A percentile compares a stretch with the other conserved stretches of the same genome.
phyloP scores from a whole-genome alignment of 2,113 vertebrate species.

The Ictalurus punctatus region DNA sequence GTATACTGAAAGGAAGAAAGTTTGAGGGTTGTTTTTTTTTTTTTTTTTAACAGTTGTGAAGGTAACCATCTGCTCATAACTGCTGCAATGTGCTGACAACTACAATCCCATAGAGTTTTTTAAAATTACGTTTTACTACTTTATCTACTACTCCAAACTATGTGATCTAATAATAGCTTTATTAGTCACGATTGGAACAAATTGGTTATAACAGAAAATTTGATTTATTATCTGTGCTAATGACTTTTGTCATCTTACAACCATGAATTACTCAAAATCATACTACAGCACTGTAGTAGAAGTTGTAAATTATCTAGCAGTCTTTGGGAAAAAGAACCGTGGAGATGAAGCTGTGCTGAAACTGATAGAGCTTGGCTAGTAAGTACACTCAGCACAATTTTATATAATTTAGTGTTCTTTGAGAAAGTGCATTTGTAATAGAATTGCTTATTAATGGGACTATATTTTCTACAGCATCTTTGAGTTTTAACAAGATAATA shows the following conservation, averaged over 20 bases:
- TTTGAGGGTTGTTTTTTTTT: background rate
- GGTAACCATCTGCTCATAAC: background rate
- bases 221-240: background rate
- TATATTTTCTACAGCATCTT: background rate
- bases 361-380: background rate
- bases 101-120: background rate
- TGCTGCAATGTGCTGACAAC: background rate
- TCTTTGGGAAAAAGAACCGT: background rate
- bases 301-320: background rate
- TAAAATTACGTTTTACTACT: background rate
- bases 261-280: background rate
- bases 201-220: background rate
- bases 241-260: background rate
- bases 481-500: background rate
- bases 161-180: background rate
- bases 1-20: background rate
- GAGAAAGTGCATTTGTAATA: background rate
- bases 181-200: too few relatives aligned
- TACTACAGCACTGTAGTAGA: background rate
- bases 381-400: background rate
- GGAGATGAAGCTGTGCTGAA: background rate
- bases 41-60: background rate
- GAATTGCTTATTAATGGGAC: background rate
- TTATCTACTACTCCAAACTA: background rate
- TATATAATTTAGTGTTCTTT: background rate